phyloP scores from a whole-genome alignment of 2,113 vertebrate species.

The Micromys minutus region DNA sequence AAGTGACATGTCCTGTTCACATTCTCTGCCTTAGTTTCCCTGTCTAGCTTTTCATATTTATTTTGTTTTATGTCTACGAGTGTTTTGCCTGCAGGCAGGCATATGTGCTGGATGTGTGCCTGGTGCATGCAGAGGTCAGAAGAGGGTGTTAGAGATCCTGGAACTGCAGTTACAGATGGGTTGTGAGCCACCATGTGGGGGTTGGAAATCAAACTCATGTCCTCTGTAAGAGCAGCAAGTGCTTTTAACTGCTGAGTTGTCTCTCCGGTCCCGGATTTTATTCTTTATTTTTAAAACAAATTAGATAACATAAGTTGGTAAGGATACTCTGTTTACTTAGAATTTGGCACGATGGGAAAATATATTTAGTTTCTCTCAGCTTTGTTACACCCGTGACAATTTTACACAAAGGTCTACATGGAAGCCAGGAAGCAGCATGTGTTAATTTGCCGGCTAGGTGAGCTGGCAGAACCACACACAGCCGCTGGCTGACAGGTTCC shows the following conservation, averaged over 20 bases:
- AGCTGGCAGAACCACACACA: too few relatives aligned
- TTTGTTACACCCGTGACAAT: neutral
- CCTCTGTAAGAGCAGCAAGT: neutral
- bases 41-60: neutral
- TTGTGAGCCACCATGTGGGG: neutral
- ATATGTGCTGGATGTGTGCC: neutral
- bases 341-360: neutral
- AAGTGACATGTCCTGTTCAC: fast-evolving
- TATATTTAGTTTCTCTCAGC: neutral
- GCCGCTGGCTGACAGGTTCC: neutral
- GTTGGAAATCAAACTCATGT: neutral
- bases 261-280: neutral
- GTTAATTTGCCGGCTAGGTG: neutral
- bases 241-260: neutral
- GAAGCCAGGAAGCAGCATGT: neutral
- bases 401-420: neutral
- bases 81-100: neutral
- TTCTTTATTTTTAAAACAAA: neutral
- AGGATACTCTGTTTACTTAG: neutral
- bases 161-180: neutral
- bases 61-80: neutral
- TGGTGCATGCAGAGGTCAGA: neutral
- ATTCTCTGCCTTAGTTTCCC: neutral
- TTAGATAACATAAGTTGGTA: neutral
- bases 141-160: neutral